Base-by-base conservation (phyloP, 2,888 invertebrate species). In the Erebia ligea region DNA sequence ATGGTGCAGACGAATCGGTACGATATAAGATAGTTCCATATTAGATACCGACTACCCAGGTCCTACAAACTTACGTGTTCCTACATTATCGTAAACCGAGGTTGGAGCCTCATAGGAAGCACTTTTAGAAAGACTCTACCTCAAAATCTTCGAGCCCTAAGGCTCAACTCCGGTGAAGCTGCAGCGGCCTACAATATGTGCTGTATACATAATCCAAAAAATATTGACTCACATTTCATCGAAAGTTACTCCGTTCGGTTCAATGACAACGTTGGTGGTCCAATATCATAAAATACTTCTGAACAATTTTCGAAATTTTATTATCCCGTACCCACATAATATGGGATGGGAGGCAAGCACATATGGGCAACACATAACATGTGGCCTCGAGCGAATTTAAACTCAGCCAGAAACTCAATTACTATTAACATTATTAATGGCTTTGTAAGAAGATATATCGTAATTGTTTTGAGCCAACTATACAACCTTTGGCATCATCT, bases 341-440 rank as follows among this genome's bases (percentile, higher is more conserved):
- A 56, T 65, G 65, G 56, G 42, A 65, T 40, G 65, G 56, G 42
- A 65, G 19, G 65, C 42, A 65, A 65, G 34, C 61, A 61, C 40
- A 61, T 61, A 42, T 59, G 40, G 59, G 48, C 50, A 50, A 48
- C 45, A 52, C 64, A 17, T 17, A 40, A 54, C n/a, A 65, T 42
- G 17, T 65, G 42, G 65, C 65, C 54, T 56, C 56, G 19, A 65
- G 65, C 56, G 42, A 42, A 54, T 56, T 65, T 65, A 65, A 65
- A 56, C 42, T 54, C 9, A 54, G 21, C 21, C 21, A 62, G 62
- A 62, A 62, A 48, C 48, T 21, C 62, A 42, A 64, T 50, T 64
- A 50, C 52, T 50, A 64, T 64, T 50, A 63, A 64, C 25, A n/a
- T 65, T 17, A 65, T 56, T 42, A 56, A 65, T 65, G 34, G 42